These are phyloP conservation scores for Tympanoctomys barrerae DNA, from an alignment of 2,797 vertebrate species.

Conservation along the genomic window DNA sequence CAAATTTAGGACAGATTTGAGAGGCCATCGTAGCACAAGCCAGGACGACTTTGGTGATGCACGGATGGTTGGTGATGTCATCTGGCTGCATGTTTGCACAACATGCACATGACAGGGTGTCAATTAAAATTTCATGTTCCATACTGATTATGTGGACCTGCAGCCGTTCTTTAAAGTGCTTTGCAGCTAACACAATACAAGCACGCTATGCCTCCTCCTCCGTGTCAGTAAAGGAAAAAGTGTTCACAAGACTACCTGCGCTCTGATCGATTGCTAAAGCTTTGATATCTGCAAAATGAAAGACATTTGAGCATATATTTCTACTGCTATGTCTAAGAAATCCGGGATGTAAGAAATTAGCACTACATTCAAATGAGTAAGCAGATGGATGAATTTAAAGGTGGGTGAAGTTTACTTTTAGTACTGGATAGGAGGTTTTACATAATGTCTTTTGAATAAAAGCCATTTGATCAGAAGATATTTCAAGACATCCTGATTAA, in stretches of 20 bases:
- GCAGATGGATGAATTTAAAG: slow-evolving; percentile 15
- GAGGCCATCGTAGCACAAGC: background rate
- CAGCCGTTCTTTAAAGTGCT: background rate
- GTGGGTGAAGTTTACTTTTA: slow-evolving; percentile 7
- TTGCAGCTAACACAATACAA: background rate
- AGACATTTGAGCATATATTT: background rate
- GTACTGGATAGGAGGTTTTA: background rate
- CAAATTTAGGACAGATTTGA: background rate
- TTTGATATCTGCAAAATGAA: background rate
- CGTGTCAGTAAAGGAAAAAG: background rate
- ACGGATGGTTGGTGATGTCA: background rate
- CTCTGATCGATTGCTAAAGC: background rate
- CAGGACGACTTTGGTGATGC: too few relatives aligned
- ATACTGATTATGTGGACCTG: background rate
- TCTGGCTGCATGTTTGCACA: background rate
- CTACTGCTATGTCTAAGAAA: background rate
- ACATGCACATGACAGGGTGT: background rate
- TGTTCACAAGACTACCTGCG: background rate
- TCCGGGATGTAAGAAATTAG: background rate
- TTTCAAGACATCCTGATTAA: background rate
- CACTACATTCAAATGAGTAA: background rate
- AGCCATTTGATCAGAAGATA: background rate
- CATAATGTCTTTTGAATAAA: background rate
- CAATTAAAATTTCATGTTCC: background rate
- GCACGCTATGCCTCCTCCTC: rapidly evolving